These are phyloP conservation scores for Brassicogethes aeneus DNA, from an alignment of 2,888 invertebrate species.

Conservation along the genomic window DNA sequence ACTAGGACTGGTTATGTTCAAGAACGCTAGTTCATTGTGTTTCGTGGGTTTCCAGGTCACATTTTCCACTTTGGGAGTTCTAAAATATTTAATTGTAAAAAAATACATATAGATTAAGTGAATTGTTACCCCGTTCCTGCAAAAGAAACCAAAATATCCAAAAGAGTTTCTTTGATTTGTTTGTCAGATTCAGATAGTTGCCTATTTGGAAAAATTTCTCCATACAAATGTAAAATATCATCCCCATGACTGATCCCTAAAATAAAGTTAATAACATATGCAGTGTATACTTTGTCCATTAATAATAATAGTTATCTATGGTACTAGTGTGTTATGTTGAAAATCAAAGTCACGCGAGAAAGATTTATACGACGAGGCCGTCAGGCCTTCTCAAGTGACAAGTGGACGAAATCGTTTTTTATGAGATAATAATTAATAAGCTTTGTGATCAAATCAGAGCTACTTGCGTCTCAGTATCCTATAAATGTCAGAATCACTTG, in stretches of 20 bases:
- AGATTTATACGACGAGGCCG: too few relatives aligned
- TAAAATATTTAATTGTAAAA: too few relatives aligned
- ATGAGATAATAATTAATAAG: too few relatives aligned
- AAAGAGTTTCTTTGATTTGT: background rate
- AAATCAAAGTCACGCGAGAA: too few relatives aligned
- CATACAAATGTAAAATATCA: background rate
- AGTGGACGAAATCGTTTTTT: too few relatives aligned
- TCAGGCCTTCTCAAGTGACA: too few relatives aligned
- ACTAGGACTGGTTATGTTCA: background rate
- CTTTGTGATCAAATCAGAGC: too few relatives aligned
- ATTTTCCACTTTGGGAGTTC: background rate
- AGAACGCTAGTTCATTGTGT: background rate
- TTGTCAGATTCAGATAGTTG: background rate
- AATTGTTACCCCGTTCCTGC: background rate
- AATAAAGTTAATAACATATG: background rate
- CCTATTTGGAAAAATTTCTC: background rate
- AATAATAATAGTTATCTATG: too few relatives aligned
- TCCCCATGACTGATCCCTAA: background rate
- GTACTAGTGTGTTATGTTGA: too few relatives aligned
- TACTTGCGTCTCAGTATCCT: too few relatives aligned
- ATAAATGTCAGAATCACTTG: too few relatives aligned
- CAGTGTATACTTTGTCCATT: background rate
- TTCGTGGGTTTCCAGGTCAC: background rate
- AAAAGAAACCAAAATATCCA: background rate
- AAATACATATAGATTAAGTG: too few relatives aligned